Percentiles rank a stretch among this genome's conserved stretches.
These are phyloP conservation scores for Megaleporinus macrocephalus DNA, from an alignment of 2,113 vertebrate genomes.

Conservation along the genomic window DNA sequence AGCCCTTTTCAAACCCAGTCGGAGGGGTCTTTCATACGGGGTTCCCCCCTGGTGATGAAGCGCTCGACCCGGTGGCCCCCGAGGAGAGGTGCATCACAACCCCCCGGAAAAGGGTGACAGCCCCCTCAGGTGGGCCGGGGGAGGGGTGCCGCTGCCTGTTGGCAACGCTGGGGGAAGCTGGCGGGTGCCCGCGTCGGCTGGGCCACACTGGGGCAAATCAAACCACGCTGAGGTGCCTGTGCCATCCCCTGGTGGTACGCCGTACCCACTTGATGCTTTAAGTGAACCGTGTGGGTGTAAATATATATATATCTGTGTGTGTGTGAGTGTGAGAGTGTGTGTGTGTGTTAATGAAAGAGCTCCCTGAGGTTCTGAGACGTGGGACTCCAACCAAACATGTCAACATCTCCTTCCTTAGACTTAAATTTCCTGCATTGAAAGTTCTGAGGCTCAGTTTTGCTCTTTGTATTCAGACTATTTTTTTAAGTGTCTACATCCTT, in stretches of 20 bases:
- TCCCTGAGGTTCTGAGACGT: constrained; percentile 44
- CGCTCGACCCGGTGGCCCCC: constrained; percentile 38
- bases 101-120: constrained; percentile 56
- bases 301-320: constrained; percentile 14
- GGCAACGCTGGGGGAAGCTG: constrained; percentile 45
- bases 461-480: constrained; percentile 32
- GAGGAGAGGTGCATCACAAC: constrained; percentile 50
- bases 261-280: neutral
- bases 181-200: constrained; percentile 34
- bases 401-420: constrained; percentile 25
- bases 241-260: constrained; percentile 48
- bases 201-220: constrained; percentile 53
- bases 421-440: constrained; percentile 18
- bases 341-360: too few species aligned
- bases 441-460: constrained; percentile 39
- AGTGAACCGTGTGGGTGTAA: neutral
- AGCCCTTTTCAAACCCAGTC: constrained; percentile 19
- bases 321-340: too few species aligned
- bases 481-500: constrained; percentile 16
- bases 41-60: constrained; percentile 51
- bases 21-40: constrained; percentile 38
- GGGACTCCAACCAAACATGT: constrained; percentile 37
- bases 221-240: constrained; percentile 25
- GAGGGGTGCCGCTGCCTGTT: constrained; percentile 45
- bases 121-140: constrained; percentile 47